A percentile compares a stretch with the other conserved stretches of the same genome.
Evolutionary conservation across 2,797 vertebrate genomes (phyloP).

Genomic region (Clarias platycephalus): DNA sequence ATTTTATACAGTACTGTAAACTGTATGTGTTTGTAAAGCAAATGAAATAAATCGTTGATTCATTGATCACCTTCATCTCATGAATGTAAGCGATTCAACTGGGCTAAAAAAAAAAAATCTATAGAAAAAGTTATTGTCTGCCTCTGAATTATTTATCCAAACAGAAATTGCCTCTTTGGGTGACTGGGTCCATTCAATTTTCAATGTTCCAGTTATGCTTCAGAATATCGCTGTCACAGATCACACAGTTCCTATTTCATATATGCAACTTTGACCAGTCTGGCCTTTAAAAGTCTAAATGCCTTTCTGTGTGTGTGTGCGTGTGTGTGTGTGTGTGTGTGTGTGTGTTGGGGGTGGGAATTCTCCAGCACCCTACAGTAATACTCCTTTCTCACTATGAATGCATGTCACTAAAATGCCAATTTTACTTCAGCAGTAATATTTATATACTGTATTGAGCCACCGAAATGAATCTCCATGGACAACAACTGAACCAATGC

Average conservation of each 20-base stretch:
- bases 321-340: too few species aligned
- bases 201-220: constrained; percentile 14
- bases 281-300: constrained; percentile 4
- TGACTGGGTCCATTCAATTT: constrained; percentile 19
- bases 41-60: constrained; percentile 8
- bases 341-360: too few species aligned
- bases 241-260: background rate
- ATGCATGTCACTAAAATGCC: background rate
- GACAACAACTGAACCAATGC: background rate
- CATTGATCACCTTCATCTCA: background rate
- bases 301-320: background rate
- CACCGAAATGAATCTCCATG: background rate
- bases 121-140: background rate
- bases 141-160: constrained; percentile 44
- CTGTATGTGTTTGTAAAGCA: background rate
- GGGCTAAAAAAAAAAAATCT: constrained; percentile 26
- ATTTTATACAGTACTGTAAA: background rate
- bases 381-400: background rate
- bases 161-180: constrained; percentile 7
- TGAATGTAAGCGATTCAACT: constrained; percentile 14
- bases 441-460: background rate
- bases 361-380: background rate
- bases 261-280: background rate
- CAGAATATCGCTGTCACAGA: background rate
- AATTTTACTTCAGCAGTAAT: background rate